Evolutionary conservation across 2,113 vertebrate genomes (phyloP).

Genomic region (Serinus canaria): DNA sequence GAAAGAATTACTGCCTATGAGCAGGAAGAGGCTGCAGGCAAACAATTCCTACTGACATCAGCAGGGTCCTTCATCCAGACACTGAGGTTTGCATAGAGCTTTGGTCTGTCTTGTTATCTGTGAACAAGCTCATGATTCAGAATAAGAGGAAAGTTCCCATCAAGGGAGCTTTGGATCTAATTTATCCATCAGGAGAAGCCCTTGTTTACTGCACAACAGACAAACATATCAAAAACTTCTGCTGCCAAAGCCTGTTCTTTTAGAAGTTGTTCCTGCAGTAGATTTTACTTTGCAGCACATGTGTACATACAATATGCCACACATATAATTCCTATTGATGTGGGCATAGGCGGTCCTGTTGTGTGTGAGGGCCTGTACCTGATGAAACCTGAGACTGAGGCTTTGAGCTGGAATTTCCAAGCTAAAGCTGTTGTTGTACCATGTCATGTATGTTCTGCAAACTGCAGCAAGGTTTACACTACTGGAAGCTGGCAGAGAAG

Average conservation of each 20-base stretch:
- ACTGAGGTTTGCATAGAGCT: background rate
- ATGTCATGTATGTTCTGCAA: background rate
- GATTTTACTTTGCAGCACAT: background rate
- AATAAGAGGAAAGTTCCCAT: background rate
- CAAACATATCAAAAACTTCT: background rate
- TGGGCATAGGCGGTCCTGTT: background rate
- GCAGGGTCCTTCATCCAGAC: background rate
- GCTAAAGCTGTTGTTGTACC: background rate
- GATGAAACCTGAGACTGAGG: background rate
- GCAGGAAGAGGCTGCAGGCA: background rate
- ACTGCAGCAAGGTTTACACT: background rate
- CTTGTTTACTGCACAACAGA: background rate
- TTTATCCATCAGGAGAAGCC: background rate
- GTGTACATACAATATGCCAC: no score
- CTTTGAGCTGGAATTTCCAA: background rate
- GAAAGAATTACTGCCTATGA: background rate
- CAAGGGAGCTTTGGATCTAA: background rate
- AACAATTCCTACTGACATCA: background rate
- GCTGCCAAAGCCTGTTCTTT: background rate
- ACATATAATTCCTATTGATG: background rate
- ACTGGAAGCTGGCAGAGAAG: background rate
- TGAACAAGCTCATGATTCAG: background rate
- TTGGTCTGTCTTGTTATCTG: background rate
- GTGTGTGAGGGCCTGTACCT: fast-evolving
- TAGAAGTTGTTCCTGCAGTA: background rate